These are phyloP conservation scores for Drosophila demipolita DNA, from an alignment of 2,888 invertebrate species.

Conservation along the genomic window DNA sequence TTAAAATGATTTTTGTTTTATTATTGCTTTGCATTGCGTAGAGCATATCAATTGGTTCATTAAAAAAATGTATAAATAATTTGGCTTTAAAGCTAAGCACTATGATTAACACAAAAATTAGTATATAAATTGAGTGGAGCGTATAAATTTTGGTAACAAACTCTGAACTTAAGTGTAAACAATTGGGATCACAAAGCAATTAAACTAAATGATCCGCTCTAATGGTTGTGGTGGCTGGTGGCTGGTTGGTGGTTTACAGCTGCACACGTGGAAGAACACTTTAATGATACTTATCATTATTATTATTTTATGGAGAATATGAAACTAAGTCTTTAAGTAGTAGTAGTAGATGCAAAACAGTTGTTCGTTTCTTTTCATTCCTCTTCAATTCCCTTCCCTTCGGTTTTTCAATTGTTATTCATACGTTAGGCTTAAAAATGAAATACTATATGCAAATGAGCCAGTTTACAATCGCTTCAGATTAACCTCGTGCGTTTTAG, in stretches of 20 bases:
- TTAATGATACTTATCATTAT: constrained; percentile 25
- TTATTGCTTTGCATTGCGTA: constrained; percentile 63
- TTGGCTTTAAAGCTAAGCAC: constrained; percentile 74
- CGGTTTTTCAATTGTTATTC: constrained; percentile 5
- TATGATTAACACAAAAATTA: constrained; percentile 61
- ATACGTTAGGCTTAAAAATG: constrained; percentile 30
- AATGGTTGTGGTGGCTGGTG: constrained; percentile 11
- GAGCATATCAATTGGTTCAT: constrained; percentile 64
- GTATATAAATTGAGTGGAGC: constrained; percentile 44
- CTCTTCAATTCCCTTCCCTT: not conserved
- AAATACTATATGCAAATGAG: constrained; percentile 54
- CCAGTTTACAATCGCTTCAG: constrained; percentile 80
- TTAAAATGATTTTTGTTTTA: constrained; percentile 23
- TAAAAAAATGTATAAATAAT: constrained; percentile 67
- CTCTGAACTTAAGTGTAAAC: constrained; percentile 50
- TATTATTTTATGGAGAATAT: constrained; percentile 17
- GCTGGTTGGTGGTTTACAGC: constrained; percentile 33
- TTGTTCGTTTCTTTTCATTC: constrained; percentile 46
- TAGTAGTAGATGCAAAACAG: constrained; percentile 24
- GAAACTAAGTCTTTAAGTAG: constrained; percentile 42
- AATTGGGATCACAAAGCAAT: constrained; percentile 45
- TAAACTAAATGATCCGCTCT: constrained; percentile 43
- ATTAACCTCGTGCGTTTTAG: constrained; percentile 95
- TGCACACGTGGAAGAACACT: constrained; percentile 54
- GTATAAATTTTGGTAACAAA: constrained; percentile 58